These are phyloP conservation scores for Gastrophryne carolinensis DNA, from an alignment of 2,797 vertebrate genomes.

Conservation along the genomic window DNA sequence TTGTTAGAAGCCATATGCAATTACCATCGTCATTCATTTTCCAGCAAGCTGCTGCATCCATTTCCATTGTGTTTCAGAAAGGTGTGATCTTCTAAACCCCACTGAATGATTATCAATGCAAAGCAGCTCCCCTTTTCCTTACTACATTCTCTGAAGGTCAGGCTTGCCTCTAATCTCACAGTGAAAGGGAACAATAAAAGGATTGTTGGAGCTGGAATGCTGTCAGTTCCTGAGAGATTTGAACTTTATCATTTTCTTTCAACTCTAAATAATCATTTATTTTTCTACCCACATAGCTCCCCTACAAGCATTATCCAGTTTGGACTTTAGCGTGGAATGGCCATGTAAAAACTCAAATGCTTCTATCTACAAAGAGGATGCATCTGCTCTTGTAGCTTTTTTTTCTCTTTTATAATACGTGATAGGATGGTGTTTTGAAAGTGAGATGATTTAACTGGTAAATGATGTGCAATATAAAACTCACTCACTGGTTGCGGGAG, in stretches of 20 bases:
- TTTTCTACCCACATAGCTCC: slow-evolving; percentile 1
- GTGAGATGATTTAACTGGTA: background rate
- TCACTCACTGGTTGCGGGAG: too few relatives aligned
- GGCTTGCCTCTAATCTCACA: slow-evolving; percentile 44
- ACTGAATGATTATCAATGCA: slow-evolving; percentile 45
- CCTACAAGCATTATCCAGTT: background rate
- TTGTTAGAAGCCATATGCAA: slow-evolving; percentile 28
- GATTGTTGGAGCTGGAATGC: slow-evolving; percentile 42
- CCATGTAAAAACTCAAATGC: background rate
- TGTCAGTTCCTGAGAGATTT: slow-evolving; percentile 21
- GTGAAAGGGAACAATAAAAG: slow-evolving; percentile 43
- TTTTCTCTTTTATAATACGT: background rate
- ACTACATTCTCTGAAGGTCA: slow-evolving; percentile 37
- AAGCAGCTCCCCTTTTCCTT: slow-evolving; percentile 25
- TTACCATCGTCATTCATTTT: slow-evolving; percentile 49
- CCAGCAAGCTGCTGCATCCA: slow-evolving; percentile 19
- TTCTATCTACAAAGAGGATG: background rate
- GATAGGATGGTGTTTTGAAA: background rate
- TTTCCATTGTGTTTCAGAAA: slow-evolving; percentile 35
- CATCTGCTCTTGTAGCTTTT: too few relatives aligned
- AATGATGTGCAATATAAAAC: too few relatives aligned
- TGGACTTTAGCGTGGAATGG: background rate
- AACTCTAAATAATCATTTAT: slow-evolving; percentile 34
- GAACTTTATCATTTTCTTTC: slow-evolving; percentile 33
- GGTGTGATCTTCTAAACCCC: slow-evolving; percentile 45